Evolutionary conservation across 2,113 vertebrate genomes (phyloP).

Genomic region (Limnothrissa miodon): DNA sequence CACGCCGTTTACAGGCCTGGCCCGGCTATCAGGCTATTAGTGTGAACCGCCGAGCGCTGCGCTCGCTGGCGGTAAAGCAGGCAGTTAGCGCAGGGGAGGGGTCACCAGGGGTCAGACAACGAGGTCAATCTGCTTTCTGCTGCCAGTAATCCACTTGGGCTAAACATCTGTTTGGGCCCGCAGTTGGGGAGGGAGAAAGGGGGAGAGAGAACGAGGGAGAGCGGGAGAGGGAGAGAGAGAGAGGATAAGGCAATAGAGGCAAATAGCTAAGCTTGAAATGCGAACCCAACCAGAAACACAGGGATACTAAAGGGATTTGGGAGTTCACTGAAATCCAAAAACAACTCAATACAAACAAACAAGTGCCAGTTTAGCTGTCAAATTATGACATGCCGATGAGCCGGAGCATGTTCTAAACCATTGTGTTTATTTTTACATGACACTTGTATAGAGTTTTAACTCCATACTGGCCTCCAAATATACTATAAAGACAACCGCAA

Average conservation of each 20-base stretch:
- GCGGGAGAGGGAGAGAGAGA: not conserved
- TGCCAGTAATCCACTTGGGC: slow-evolving; percentile 15
- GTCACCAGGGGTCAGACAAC: not conserved
- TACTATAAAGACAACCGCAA: not conserved
- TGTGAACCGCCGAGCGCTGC: not conserved
- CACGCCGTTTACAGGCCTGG: not conserved
- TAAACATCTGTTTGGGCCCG: slow-evolving; percentile 26
- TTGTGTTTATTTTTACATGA: not conserved
- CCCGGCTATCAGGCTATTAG: not conserved
- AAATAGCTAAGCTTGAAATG: slow-evolving; percentile 12
- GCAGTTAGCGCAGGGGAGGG: not conserved
- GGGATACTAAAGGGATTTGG: slow-evolving; percentile 9
- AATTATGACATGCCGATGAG: not conserved
- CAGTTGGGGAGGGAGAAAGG: not conserved
- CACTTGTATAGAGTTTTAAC: not conserved
- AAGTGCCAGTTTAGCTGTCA: not conserved
- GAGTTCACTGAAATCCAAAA: not conserved
- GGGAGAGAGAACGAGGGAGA: not conserved
- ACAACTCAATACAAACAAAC: slow-evolving; percentile 5
- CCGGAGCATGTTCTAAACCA: not conserved
- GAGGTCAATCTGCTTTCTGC: slow-evolving; percentile 2
- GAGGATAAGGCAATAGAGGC: not conserved
- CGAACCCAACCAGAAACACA: not conserved
- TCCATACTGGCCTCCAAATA: not conserved
- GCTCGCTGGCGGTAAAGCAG: not conserved